Percentiles rank a stretch among this genome's conserved stretches.
Conservation (phyloP, 2,888 invertebrate genomes). For the Pristionchus maxplancki region DNA sequence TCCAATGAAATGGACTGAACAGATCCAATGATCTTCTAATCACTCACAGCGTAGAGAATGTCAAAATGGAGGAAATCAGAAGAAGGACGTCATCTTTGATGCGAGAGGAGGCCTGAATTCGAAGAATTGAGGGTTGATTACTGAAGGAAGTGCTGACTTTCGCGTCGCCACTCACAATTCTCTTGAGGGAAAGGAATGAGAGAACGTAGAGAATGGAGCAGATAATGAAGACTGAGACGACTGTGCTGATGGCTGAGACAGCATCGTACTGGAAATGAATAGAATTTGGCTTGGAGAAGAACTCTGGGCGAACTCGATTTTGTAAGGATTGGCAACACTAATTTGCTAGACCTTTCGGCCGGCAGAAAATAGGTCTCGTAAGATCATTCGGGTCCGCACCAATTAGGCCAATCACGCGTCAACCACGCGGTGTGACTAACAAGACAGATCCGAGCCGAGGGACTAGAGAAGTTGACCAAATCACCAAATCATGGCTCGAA, state of each 20-base stretch:
- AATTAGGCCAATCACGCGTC: neutral
- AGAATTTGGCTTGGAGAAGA: no score
- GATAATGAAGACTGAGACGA: constrained; percentile 1
- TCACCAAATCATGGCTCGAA: no score
- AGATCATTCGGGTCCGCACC: no score
- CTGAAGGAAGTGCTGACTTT: neutral
- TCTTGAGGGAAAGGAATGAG: neutral
- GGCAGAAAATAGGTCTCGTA: no score
- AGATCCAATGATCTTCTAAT: neutral
- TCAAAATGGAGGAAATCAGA: neutral
- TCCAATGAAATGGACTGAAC: neutral
- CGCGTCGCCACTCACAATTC: neutral
- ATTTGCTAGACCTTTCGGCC: no score
- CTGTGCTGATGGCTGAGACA: neutral
- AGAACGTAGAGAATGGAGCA: neutral
- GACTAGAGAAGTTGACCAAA: neutral
- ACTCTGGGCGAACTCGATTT: no score
- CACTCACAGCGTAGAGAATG: constrained; percentile 10
- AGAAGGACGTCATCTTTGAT: constrained; percentile 3
- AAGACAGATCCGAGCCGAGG: neutral
- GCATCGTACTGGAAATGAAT: neutral
- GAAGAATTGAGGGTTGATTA: neutral
- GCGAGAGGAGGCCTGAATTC: neutral
- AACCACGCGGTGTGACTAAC: neutral
- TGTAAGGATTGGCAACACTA: no score